Percentiles rank a stretch among this genome's conserved stretches.
Evolutionary conservation across 2,113 vertebrate species (phyloP).

Genomic region (Eupsittula cactorum): DNA sequence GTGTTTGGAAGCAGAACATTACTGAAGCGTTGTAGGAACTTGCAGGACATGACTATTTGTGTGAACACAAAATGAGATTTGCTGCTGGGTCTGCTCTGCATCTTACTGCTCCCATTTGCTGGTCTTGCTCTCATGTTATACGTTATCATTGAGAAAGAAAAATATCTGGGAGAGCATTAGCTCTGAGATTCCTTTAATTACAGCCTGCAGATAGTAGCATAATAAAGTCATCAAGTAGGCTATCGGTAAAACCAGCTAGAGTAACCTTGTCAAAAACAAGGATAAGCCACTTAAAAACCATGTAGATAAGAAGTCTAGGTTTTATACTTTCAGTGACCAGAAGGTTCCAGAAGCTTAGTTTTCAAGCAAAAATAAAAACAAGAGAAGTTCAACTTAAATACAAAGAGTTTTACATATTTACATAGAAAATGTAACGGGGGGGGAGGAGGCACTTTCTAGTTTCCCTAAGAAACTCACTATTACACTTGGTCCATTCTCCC

Average conservation of each 20-base stretch:
- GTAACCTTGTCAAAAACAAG: not conserved
- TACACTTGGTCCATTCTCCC: not conserved
- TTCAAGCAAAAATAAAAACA: not conserved
- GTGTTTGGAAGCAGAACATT: not conserved
- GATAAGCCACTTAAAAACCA: not conserved
- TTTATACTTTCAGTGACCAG: not conserved
- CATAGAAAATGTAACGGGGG: not conserved
- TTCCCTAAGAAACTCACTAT: not conserved
- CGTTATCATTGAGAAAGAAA: not conserved
- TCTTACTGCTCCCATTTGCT: not conserved
- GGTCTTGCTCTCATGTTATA: not conserved
- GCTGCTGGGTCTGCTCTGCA: not conserved
- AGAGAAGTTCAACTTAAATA: not conserved
- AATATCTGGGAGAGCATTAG: not conserved
- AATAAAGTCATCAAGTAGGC: not conserved
- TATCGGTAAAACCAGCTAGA: not conserved
- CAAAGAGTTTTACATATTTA: not conserved
- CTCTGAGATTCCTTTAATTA: not conserved
- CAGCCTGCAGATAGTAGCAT: not conserved
- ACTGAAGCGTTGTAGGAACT: not conserved
- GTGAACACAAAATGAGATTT: not conserved
- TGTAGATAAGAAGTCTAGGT: fast-evolving
- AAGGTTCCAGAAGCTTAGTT: not conserved
- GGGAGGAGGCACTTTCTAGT: not conserved
- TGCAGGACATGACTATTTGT: fast-evolving